Evolutionary conservation across 2,113 vertebrate genomes (phyloP), one percentile per base, ranked within the genome.

Genomic region (Kryptolebias marmoratus): DNA sequence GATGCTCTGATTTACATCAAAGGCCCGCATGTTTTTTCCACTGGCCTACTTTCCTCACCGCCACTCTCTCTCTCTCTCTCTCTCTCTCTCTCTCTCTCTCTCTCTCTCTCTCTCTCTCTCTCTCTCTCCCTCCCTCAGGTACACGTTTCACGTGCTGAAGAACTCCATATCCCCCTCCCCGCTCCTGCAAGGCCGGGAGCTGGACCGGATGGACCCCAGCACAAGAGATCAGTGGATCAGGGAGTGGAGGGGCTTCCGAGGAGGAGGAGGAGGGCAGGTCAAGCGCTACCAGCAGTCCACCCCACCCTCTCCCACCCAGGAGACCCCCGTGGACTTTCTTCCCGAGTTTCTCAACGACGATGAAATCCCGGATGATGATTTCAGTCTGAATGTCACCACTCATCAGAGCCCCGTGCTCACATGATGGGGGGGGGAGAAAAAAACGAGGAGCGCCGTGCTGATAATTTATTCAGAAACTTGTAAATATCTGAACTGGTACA

Each of bases 121-220:
- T 28, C 85, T 90, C 88, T 68, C 53, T 45, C 11, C 22, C 50
- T 91, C 74, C 85, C 68, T 71, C 91, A 99, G 97, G 93, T 97
- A 94, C 84, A 88, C 93, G 49, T 75, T 96, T 75, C 93, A 93
- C 61, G 91, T 93, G 87, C 75, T 98, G 13, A 94, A 60, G 91
- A 97, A 96, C 64, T 95, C 95, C 1, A 88, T 93, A 3, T 85
- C 86, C 64, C 83, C 88, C 66, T 93, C 95, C 74, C 89, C 91
- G 31, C 90, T 95, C 60, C 59, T 92, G 56, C 92, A 91, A 90
- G 96, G 95, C 64, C 94, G 94, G 83, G 93, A 94, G 70, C 77
- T 96, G 73, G 96, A 98, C 74, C 86, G 87, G 52, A 87, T 95
- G 73, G 89, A 95, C 12, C 86, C 87, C 50, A 87, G 60, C 13